A percentile compares a stretch with the other conserved stretches of the same genome.
Conservation (phyloP, 2,797 vertebrate genomes). For the Scarus forsteni region DNA sequence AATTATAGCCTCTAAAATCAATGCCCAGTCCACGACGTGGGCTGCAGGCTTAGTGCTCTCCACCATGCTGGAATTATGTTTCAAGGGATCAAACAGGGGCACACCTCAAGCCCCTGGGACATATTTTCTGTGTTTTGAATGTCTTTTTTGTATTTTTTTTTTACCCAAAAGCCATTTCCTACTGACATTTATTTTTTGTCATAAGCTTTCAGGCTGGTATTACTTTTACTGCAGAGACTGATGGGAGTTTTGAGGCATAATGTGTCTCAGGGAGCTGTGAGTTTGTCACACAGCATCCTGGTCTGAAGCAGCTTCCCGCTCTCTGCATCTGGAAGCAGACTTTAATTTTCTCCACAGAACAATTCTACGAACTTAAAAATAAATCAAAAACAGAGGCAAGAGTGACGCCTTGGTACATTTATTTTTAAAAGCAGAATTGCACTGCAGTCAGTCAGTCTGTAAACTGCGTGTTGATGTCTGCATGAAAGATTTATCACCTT, state of each 20-base stretch:
- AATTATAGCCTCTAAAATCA: constrained; percentile 71
- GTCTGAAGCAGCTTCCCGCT: constrained; percentile 28
- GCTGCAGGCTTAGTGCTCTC: constrained; percentile 53
- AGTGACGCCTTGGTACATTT: constrained; percentile 47
- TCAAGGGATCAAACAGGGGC: constrained; percentile 10
- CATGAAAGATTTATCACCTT: constrained; percentile 64
- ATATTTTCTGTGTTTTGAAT: not conserved
- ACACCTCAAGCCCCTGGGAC: constrained; percentile 11
- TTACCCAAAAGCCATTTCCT: constrained; percentile 25
- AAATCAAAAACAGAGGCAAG: constrained; percentile 35
- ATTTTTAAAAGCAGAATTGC: constrained; percentile 49
- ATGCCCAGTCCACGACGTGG: constrained; percentile 61
- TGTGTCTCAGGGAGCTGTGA: constrained; percentile 39
- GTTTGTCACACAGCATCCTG: constrained; percentile 33
- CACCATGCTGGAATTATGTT: constrained; percentile 43
- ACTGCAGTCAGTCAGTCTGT: constrained; percentile 33
- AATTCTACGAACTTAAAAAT: constrained; percentile 64
- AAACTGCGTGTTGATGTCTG: constrained; percentile 48
- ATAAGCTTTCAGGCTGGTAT: constrained; percentile 42
- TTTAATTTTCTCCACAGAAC: constrained; percentile 50
- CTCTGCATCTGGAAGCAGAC: constrained; percentile 18
- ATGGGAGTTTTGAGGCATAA: constrained; percentile 37
- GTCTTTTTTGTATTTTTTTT: not conserved
- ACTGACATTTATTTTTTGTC: constrained; percentile 48
- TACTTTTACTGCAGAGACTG: constrained; percentile 38